These are phyloP conservation scores for Astyanax mexicanus DNA, from an alignment of 2,797 vertebrate genomes.

Conservation along the genomic window DNA sequence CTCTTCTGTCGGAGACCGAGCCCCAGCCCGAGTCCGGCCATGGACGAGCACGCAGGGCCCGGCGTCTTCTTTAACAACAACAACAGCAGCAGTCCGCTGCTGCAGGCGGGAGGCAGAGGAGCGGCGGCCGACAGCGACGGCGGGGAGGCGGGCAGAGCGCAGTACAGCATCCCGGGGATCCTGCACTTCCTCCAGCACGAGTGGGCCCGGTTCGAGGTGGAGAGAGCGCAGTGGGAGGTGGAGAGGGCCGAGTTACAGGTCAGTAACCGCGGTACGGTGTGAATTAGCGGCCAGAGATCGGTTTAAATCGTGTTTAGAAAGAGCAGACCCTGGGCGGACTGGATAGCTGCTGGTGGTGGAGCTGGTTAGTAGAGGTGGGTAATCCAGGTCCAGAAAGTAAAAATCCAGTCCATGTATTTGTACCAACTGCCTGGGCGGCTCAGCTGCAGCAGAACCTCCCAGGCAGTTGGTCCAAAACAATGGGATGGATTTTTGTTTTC, in stretches of 20 bases:
- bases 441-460: no score
- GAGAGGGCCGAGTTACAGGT: constrained; percentile 97
- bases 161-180: constrained; percentile 97
- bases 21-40: constrained; percentile 83
- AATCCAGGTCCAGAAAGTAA: no score
- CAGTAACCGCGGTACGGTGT: constrained; percentile 34
- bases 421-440: no score
- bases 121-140: constrained; percentile 41
- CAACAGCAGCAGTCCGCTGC: constrained; percentile 90
- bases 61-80: constrained; percentile 97
- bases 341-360: no score
- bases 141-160: constrained; percentile 87
- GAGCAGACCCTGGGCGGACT: no score
- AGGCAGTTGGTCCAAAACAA: no score
- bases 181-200: constrained; percentile 99
- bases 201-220: constrained; percentile 98
- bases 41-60: constrained; percentile 98
- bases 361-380: no score
- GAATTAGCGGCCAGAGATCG: background rate
- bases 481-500: no score
- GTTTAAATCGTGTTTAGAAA: background rate
- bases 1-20: background rate
- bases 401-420: no score
- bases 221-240: constrained; percentile 96
- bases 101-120: constrained; percentile 67